Conservation (phyloP, 2,113 vertebrate species). For the Calidris pygmaea region DNA sequence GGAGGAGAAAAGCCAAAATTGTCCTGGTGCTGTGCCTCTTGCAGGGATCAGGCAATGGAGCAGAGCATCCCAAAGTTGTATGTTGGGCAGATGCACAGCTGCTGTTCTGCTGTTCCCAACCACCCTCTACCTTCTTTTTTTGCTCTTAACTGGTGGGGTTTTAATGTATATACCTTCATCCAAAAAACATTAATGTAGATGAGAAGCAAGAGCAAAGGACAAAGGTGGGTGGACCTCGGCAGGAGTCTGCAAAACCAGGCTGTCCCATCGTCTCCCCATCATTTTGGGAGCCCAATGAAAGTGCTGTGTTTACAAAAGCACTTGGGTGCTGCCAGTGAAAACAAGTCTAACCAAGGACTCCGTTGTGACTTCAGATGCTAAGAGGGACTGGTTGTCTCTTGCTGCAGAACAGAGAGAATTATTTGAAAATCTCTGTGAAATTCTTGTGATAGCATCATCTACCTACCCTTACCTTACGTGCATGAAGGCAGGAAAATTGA, state of each 20-base stretch:
- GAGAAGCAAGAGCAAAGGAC: background rate
- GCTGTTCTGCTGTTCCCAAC: background rate
- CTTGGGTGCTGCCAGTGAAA: background rate
- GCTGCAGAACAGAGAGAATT: background rate
- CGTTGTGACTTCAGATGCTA: background rate
- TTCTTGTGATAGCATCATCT: background rate
- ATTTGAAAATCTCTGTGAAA: background rate
- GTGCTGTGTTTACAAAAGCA: background rate
- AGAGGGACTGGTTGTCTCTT: background rate
- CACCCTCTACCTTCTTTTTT: background rate
- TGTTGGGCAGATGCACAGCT: background rate
- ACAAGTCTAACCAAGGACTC: background rate
- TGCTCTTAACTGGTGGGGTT: fast-evolving
- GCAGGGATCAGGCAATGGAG: background rate
- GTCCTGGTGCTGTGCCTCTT: background rate
- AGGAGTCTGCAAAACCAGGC: background rate
- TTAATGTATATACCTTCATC: background rate
- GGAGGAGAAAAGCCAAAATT: background rate
- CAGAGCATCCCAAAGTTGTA: background rate
- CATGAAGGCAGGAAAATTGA: background rate
- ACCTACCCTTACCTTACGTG: fast-evolving
- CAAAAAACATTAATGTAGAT: background rate
- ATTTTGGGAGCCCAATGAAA: background rate
- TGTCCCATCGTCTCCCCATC: fast-evolving
- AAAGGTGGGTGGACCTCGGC: background rate